Percentiles rank a stretch among this genome's conserved stretches.
Conservation (phyloP, 2,113 vertebrate species). For the Trochalopteron elliotii region DNA sequence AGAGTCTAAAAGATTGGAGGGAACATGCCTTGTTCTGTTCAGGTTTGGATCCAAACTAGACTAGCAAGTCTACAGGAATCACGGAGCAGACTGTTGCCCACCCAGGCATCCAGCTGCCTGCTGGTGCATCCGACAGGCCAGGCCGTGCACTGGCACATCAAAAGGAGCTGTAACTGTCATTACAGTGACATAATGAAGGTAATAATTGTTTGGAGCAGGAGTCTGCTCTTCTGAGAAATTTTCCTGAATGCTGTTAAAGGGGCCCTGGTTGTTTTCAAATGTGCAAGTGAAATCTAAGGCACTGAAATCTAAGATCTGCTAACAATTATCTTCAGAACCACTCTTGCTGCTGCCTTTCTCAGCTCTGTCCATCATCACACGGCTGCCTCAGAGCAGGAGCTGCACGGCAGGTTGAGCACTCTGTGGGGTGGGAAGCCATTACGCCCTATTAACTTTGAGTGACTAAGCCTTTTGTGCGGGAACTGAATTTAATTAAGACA, state of each 20-base stretch:
- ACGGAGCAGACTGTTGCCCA: background rate
- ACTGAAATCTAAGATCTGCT: background rate
- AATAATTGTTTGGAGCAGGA: background rate
- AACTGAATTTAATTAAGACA: conserved; percentile 5
- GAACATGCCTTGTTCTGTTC: background rate
- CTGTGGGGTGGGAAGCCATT: background rate
- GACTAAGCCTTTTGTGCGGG: conserved; percentile 7
- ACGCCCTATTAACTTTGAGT: background rate
- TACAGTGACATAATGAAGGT: background rate
- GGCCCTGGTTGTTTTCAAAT: background rate
- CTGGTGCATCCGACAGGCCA: background rate
- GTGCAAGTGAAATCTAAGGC: background rate
- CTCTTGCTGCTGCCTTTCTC: background rate
- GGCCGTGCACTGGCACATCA: background rate
- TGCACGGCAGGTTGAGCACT: background rate
- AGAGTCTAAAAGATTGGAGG: background rate
- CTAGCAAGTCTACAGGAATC: background rate
- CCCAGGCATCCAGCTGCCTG: background rate
- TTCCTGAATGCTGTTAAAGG: background rate
- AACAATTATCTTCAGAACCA: background rate
- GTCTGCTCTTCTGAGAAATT: background rate
- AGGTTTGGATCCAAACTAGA: background rate
- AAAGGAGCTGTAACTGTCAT: background rate
- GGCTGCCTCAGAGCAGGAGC: background rate
- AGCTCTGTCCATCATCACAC: background rate